Evolutionary conservation across 2,888 invertebrate genomes (phyloP), one percentile per base, ranked within the genome.

Genomic region (Cenopis cana): DNA sequence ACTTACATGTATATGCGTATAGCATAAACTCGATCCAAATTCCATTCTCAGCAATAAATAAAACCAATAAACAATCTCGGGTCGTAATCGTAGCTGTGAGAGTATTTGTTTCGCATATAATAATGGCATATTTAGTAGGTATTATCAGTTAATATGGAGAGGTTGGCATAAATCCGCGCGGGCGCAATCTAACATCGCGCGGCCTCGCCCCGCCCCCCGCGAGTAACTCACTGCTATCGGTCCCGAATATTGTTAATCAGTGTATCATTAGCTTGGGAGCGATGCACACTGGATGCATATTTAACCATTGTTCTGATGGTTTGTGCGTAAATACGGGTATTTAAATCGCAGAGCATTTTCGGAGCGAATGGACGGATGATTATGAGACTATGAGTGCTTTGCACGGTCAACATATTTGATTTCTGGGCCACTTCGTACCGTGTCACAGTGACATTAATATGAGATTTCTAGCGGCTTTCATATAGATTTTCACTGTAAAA

Each of bases 191-290:
- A 87, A 83, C 89, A 91, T 91, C 91, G 87, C 82, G 76, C 76
- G 77, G 75, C 74, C 83, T 79, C 82, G 84, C 85, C 86, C 87
- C 85, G 82, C 86, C 88, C 86, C 86, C 85, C 83, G 79, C 84
- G 79, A 86, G 90, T 92, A 92, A 92, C 88, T 92, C 91, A 90
- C 85, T 85, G 85, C 87, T 92, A 93, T 92, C 92, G 88, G 79
- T 84, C 89, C 93, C 93, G 92, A 93, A 93, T 93, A 93, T 93
- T 93, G 92, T 93, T 93, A 93, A 93, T 93, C 93, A 92, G 90
- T 87, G 91, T 88, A 93, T 93, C 92, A 93, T 93, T 93, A 93
- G 89, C 88, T 85, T 76, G 79, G 75, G 77, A 75, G 75, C 77
- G 78, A 74, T 77, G 74, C 85, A 88, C 89, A 91, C 88, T 81